Base-by-base conservation (phyloP, 2,888 invertebrate species). In the Dolomedes plantarius region DNA sequence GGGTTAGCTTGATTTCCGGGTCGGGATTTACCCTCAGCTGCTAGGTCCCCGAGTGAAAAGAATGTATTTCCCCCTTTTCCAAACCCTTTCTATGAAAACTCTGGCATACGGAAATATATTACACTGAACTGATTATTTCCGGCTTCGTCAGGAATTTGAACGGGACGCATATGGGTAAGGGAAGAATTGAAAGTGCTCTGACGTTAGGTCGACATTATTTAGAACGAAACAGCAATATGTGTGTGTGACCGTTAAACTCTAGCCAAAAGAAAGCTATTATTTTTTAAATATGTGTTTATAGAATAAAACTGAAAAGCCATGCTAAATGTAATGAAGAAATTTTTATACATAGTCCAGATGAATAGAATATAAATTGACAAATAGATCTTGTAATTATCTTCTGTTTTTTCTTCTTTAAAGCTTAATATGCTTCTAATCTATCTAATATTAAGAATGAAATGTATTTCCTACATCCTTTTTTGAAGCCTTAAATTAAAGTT, bases 71-170 rank as follows among this genome's bases (percentile, higher is more conserved):
- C 56, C 56, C 46, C 46, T 16, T 46, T 46, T 46, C 2, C 2
- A 16, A 56, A 19, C 56, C 56, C 19, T 16, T 56, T 56, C 41
- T 46, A 16, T 56, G 36, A 36, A 56, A 19, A 56, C 56, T 56
- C 56, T 19, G 56, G 56, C 56, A 56, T 16, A 56, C 56, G 56
- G 56, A 56, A 56, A 56, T 56, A 56, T 56, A 56, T 56, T 56
- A 56, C 23, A 56, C 56, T 56, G 56, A 56, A 56, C 56, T 56
- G 56, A 56, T 56, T 56, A 56, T 56, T 56, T 56, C 56, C 56
- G 56, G 56, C 56, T 56, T 56, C 23, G 56, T 56, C 56, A 56
- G 23, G 56, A 56, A 56, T 46, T 46, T 46, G 13, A 11, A 46
- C 41, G 41, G 41, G 41, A 6, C 16, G 41, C 16, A 46, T 46